phyloP scores from a whole-genome alignment of 2,113 vertebrate species.

The Probosciger aterrimus region DNA sequence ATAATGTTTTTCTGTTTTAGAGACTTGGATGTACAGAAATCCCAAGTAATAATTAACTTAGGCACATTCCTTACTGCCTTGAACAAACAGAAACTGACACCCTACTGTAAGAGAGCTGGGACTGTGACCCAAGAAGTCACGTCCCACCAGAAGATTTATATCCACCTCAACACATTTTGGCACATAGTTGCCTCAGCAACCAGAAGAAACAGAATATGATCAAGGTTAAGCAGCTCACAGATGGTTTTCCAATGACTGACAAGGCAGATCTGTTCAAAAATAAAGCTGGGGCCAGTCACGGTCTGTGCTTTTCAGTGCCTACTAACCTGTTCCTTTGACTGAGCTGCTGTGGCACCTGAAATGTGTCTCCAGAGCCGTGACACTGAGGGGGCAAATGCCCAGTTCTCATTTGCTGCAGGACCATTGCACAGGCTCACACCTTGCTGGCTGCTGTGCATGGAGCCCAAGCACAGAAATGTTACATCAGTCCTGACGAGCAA shows the following conservation, averaged over 20 bases:
- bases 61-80: not conserved
- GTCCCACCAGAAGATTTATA: slow-evolving; percentile 5
- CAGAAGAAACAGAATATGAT: not conserved
- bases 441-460: not conserved
- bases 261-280: not conserved
- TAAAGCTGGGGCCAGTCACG: not conserved
- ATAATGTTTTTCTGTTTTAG: not conserved
- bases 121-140: not conserved
- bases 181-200: not conserved
- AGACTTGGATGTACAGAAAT: not conserved
- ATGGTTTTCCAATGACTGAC: not conserved
- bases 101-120: not conserved
- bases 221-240: not conserved
- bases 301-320: not conserved
- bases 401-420: not conserved
- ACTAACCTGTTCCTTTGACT: not conserved
- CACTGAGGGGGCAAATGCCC: not conserved
- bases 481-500: not conserved
- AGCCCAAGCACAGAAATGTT: accelerated
- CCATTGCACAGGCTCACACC: accelerated
- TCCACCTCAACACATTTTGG: not conserved
- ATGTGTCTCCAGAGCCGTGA: accelerated
- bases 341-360: not conserved
- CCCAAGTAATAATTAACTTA: slow-evolving; percentile 17
- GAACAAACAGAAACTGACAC: slow-evolving; percentile 25